Percentiles rank a stretch among this genome's conserved stretches.
Evolutionary conservation across 1,140 invertebrate species (phyloP).

Genomic region (Leptonema lineaticorne): DNA sequence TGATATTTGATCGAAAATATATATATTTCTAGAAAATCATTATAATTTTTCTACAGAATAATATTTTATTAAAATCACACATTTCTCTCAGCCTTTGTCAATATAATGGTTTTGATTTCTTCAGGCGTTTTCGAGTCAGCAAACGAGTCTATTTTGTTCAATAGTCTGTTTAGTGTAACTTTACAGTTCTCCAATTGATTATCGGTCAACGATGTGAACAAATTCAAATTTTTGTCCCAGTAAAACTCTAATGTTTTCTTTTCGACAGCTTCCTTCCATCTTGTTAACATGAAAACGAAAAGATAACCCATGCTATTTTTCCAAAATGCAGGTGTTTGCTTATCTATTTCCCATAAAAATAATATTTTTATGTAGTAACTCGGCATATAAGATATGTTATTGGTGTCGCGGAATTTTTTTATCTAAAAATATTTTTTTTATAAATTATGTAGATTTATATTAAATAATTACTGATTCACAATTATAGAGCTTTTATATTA

Average conservation of each 20-base stretch:
- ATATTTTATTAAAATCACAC: not conserved
- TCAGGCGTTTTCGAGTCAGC: not conserved
- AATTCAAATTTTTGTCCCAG: conserved; percentile 8
- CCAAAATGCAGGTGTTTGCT: not conserved
- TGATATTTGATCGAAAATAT: too few relatives aligned
- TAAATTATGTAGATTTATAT: too few relatives aligned
- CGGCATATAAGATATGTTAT: not conserved
- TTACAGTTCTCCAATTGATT: not conserved
- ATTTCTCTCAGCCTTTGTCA: not conserved
- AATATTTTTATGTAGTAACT: conserved; percentile 14
- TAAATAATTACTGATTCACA: too few relatives aligned
- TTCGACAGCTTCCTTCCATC: not conserved
- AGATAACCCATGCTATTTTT: not conserved
- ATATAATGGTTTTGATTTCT: not conserved
- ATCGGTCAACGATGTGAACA: not conserved
- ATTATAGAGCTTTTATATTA: too few relatives aligned
- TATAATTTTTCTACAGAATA: too few relatives aligned
- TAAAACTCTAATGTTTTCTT: not conserved
- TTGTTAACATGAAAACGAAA: not conserved
- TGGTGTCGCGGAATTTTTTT: not conserved
- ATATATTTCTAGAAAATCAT: too few relatives aligned
- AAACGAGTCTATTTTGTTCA: not conserved
- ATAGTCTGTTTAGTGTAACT: not conserved
- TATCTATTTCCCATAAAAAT: not conserved
- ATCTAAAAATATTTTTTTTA: too few relatives aligned